phyloP scores from a whole-genome alignment of 2,113 vertebrate genomes.

The Hippotragus niger region DNA sequence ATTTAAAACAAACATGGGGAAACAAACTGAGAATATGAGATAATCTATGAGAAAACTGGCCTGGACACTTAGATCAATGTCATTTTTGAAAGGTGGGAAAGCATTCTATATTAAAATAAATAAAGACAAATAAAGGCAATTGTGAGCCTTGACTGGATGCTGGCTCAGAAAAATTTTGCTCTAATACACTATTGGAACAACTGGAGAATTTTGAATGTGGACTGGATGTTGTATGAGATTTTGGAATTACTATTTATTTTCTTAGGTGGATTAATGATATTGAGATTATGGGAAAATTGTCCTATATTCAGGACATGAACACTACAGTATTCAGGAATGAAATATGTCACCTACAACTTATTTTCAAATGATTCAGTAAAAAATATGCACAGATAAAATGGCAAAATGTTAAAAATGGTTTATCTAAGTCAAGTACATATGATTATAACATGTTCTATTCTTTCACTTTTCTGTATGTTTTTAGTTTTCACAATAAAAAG shows the following conservation, averaged over 20 bases:
- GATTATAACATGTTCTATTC: not conserved
- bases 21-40: slow-evolving; percentile 2
- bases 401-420: slow-evolving; percentile 24
- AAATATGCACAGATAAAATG: not conserved
- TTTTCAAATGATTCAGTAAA: slow-evolving; percentile 16
- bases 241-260: slow-evolving; percentile 21
- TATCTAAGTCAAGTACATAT: not conserved
- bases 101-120: slow-evolving; percentile 1
- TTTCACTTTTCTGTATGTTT: not conserved
- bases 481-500: slow-evolving; percentile 1
- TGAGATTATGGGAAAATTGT: not conserved
- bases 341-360: not conserved
- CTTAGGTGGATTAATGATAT: not conserved
- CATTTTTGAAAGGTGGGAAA: not conserved
- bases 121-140: not conserved
- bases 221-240: not conserved
- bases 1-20: not conserved
- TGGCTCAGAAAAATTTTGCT: not conserved
- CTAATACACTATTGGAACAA: not conserved
- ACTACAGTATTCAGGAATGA: not conserved
- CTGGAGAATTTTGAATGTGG: not conserved
- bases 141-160: not conserved
- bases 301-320: not conserved
- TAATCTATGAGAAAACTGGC: not conserved
- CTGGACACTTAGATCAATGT: not conserved